Evolutionary conservation across 1,140 invertebrate species (phyloP).

Genomic region (Microplitis demolitor): DNA sequence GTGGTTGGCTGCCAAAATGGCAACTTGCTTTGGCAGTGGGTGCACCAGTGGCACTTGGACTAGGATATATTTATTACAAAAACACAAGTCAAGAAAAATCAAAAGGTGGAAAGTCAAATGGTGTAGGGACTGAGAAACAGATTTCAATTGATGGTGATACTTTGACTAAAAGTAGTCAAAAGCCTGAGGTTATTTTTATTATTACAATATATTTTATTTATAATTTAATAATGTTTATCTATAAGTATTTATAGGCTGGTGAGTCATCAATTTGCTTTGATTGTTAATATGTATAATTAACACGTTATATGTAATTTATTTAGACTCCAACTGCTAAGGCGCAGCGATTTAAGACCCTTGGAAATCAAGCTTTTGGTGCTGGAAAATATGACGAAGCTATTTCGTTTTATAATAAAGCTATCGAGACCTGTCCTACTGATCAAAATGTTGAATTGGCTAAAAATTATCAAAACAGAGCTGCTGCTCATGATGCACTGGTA

Average conservation of each 20-base stretch:
- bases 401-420: conserved; percentile 84
- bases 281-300: not conserved
- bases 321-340: conserved; percentile 73
- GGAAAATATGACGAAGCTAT: conserved; percentile 90
- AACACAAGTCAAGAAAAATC: conserved; percentile 50
- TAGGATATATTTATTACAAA: conserved; percentile 81
- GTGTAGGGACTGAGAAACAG: conserved; percentile 52
- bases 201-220: too few relatives aligned
- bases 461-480: conserved; percentile 95
- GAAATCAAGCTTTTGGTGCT: conserved; percentile 85
- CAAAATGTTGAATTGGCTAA: conserved; percentile 79
- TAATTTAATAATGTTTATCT: too few relatives aligned
- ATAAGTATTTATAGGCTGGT: not conserved
- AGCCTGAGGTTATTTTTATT: conserved; percentile 51
- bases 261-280: not conserved
- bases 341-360: conserved; percentile 79
- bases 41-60: conserved; percentile 78
- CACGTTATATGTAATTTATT: conserved; percentile 23
- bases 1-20: conserved; percentile 66
- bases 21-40: conserved; percentile 79
- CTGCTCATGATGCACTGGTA: conserved; percentile 89
- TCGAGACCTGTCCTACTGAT: conserved; percentile 79
- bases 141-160: conserved; percentile 60
- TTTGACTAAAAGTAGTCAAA: conserved; percentile 38
- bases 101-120: conserved; percentile 41